phyloP scores from a whole-genome alignment of 2,888 invertebrate species.

The Agonopterix subpropinquella region DNA sequence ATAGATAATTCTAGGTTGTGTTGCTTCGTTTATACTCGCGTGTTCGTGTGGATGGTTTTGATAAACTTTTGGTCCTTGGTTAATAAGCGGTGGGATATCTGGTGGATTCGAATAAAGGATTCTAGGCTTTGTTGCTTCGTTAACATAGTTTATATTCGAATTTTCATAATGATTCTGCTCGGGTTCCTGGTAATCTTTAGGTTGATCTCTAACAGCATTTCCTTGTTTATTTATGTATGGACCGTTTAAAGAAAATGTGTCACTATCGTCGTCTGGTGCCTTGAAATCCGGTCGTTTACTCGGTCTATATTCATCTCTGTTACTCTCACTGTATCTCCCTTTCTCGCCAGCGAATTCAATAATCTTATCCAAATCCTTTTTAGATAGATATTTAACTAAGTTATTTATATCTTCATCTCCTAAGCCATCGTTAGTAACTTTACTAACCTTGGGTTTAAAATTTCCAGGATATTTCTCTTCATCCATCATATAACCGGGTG shows the following conservation, averaged over 20 bases:
- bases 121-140: conserved; percentile 10
- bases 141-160: conserved; percentile 8
- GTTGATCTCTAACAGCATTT: neutral
- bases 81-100: conserved; percentile 14
- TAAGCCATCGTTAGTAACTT: conserved; percentile 41
- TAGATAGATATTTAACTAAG: conserved; percentile 51
- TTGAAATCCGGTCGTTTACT: neutral
- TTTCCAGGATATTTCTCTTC: conserved; percentile 26
- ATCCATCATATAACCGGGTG: conserved; percentile 35
- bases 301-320: conserved; percentile 1
- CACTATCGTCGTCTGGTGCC: conserved; percentile 13
- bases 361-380: conserved; percentile 57
- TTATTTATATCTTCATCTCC: conserved; percentile 55
- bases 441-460: conserved; percentile 49
- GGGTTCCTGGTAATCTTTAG: neutral
- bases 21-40: neutral
- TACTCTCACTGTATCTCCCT: conserved; percentile 13
- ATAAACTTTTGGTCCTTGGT: conserved; percentile 18
- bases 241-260: conserved; percentile 14
- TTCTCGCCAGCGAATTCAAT: conserved; percentile 42
- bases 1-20: neutral
- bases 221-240: conserved; percentile 9
- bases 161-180: neutral
- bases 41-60: neutral
- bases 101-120: conserved; percentile 6